A percentile compares a stretch with the other conserved stretches of the same genome.
These are phyloP conservation scores for Eulemur macaco DNA, from an alignment of 2,113 vertebrate species.

Conservation along the genomic window DNA sequence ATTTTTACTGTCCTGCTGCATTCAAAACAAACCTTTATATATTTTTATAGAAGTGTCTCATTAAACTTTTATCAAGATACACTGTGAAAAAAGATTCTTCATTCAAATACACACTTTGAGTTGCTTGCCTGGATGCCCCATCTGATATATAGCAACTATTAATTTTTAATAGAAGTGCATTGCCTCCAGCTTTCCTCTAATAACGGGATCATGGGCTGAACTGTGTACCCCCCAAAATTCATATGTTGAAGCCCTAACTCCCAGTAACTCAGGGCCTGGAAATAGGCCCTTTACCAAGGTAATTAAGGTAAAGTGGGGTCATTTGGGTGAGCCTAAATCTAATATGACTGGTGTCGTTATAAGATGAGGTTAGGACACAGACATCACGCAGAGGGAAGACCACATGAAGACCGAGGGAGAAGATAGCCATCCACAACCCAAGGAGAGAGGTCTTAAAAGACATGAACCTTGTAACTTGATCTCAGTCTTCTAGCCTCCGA, in stretches of 20 bases:
- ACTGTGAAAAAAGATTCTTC: not conserved
- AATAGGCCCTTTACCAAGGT: not conserved
- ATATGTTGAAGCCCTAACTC: not conserved
- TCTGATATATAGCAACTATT: not conserved
- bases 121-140: not conserved
- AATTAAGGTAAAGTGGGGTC: not conserved
- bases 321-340: not conserved
- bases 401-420: not conserved
- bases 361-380: not conserved
- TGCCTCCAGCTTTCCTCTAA: not conserved
- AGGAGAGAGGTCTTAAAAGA: not conserved
- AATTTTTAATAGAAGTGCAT: conserved; percentile 18
- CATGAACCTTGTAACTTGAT: not conserved
- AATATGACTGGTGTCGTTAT: not conserved
- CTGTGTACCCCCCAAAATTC: not conserved
- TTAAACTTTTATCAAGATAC: conserved; percentile 48
- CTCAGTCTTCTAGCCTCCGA: not conserved
- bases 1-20: not conserved
- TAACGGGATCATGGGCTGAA: not conserved
- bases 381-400: not conserved
- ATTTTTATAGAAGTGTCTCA: conserved; percentile 24
- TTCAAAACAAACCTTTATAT: not conserved
- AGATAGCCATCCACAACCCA: not conserved
- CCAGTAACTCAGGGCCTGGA: not conserved
- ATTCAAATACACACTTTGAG: not conserved